A percentile compares a stretch with the other conserved stretches of the same genome.
These are phyloP conservation scores for Manacus vitellinus DNA, from an alignment of 2,113 vertebrate species.

Conservation along the genomic window DNA sequence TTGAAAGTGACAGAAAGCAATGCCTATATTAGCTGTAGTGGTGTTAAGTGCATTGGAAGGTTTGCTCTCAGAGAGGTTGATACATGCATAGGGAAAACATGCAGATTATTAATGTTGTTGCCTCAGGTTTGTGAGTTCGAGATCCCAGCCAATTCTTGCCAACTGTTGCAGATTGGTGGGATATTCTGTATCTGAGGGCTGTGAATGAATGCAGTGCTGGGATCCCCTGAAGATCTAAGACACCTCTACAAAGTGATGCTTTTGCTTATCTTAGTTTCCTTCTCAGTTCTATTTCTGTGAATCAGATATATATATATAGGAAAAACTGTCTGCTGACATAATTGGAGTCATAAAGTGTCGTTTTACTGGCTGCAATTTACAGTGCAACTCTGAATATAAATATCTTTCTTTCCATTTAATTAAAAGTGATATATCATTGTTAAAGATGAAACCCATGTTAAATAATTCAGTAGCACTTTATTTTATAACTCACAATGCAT, in stretches of 20 bases:
- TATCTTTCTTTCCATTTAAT: conserved; percentile 27
- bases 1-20: not conserved
- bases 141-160: not conserved
- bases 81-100: not conserved
- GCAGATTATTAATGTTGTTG: not conserved
- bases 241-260: not conserved
- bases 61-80: not conserved
- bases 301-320: conserved; percentile 68
- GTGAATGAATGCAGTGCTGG: not conserved
- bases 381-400: not conserved
- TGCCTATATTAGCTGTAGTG: not conserved
- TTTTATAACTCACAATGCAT: conserved; percentile 75
- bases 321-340: conserved; percentile 61
- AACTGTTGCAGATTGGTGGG: not conserved
- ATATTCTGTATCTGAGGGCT: not conserved
- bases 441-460: conserved; percentile 76
- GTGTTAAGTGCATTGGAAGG: not conserved
- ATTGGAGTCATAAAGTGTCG: conserved; percentile 16
- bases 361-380: conserved; percentile 40
- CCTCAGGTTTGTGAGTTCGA: not conserved
- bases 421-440: conserved; percentile 72
- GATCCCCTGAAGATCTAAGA: not conserved
- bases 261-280: conserved; percentile 61
- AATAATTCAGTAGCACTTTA: conserved; percentile 85
- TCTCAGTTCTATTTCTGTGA: conserved; percentile 70